Evolutionary conservation across 2,113 vertebrate species (phyloP).

Genomic region (Rhinolophus ferrumequinum): DNA sequence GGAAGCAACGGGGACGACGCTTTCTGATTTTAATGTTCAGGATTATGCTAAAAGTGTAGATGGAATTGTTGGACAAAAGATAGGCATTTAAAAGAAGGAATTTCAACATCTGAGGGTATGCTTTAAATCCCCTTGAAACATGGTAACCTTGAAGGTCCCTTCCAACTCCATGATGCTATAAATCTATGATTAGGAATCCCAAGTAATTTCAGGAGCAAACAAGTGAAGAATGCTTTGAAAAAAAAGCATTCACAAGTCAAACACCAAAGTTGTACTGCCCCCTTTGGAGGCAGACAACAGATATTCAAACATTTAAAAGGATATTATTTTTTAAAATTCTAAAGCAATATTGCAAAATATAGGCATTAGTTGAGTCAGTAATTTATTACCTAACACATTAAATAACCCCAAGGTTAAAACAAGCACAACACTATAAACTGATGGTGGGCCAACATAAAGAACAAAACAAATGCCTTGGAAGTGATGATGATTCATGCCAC

Average conservation of each 20-base stretch:
- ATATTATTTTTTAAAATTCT: not conserved
- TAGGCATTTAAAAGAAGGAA: not conserved
- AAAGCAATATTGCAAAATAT: not conserved
- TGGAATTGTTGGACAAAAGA: not conserved
- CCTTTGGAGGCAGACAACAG: not conserved
- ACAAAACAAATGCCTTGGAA: slow-evolving; percentile 14
- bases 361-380: not conserved
- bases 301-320: not conserved
- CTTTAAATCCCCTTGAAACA: not conserved
- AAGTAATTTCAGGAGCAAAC: slow-evolving; percentile 20
- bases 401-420: not conserved
- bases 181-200: not conserved
- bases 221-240: slow-evolving; percentile 8
- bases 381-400: slow-evolving; percentile 48
- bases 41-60: not conserved
- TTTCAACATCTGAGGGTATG: not conserved
- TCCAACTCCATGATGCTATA: not conserved
- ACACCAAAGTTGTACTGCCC: not conserved
- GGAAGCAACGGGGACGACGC: not conserved
- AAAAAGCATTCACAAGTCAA: slow-evolving; percentile 11
- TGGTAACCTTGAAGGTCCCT: not conserved
- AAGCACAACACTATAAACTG: not conserved
- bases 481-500: not conserved
- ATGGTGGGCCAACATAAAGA: not conserved
- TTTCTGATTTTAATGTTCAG: not conserved